Base-by-base conservation (phyloP, 2,888 invertebrate species). In the Antheraea yamamai region DNA sequence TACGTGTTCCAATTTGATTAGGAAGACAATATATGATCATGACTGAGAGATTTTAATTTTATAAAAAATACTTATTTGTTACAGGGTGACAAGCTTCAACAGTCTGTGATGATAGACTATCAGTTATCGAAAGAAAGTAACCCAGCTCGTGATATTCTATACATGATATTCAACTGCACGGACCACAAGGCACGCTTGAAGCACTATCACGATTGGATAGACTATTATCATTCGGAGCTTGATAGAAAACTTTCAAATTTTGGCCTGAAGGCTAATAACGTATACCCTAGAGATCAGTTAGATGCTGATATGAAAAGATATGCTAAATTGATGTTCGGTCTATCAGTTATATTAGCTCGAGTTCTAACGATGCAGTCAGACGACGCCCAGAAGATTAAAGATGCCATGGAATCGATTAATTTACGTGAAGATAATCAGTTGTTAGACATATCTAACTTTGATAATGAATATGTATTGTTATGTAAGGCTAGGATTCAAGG, bases 271-370 rank as follows among this genome's bases (percentile, higher is more conserved):
- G 81, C 77, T 2, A 80, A 79, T 52, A 77, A 73, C 6, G 51
- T 83, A 1, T 87, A 83, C 52, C 81, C 87, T 0, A 81, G 77
- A 78, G 82, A 83, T 1, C 80, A 83, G 72, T 73, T 86, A 7
- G 84, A 85, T 4, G 79, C 77, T 16, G 87, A 87, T 47, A 73
- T 87, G 35, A 84, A 81, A 52, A 81, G 81, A 77, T 82, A 85
- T 61, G 83, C 81, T 0, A 86, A 80, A 74, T 3, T 79, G 0
- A 61, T 77, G 16, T 80, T 87, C 12, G 80, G 78, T 2, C n/a
- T 79, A 0, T 75, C 79, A 47, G 6, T 84, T 23, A 8, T 86
- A 1, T 64, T 84, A 6, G 74, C 80, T 14, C 78, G 75, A 73
- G 39, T 83, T 14, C 12, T 82, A 2, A 76, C 78, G 3, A 76